phyloP scores from a whole-genome alignment of 2,888 invertebrate genomes.

The Philereme transversata region DNA sequence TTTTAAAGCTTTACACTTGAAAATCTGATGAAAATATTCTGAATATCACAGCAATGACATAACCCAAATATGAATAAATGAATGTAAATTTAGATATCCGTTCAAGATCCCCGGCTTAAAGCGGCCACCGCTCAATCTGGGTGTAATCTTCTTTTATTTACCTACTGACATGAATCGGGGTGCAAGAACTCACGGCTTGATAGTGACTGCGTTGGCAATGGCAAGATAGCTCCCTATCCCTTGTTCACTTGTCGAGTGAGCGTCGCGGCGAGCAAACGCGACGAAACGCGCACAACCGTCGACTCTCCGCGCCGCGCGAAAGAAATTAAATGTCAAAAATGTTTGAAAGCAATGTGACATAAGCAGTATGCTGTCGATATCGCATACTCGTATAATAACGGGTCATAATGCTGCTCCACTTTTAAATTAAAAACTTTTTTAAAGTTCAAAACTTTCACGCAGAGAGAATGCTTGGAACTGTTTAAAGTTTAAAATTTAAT shows the following conservation, averaged over 20 bases:
- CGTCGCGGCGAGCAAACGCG: conserved; percentile 58
- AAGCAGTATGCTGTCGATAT: conserved; percentile 5
- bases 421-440: conserved; percentile 34
- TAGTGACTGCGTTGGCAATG: conserved; percentile 45
- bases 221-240: conserved; percentile 53
- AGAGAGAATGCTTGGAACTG: conserved; percentile 32
- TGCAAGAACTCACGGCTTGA: conserved; percentile 52
- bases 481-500: conserved; percentile 33
- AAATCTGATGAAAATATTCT: conserved; percentile 20
- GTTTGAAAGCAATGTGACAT: conserved; percentile 57
- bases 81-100: conserved; percentile 38
- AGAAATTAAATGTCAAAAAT: conserved; percentile 49
- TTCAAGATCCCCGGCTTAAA: conserved; percentile 39
- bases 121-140: conserved; percentile 48
- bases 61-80: conserved; percentile 41
- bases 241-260: conserved; percentile 60
- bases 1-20: neutral
- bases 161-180: conserved; percentile 47
- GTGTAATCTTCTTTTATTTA: conserved; percentile 60
- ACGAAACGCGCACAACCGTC: conserved; percentile 39
- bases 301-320: conserved; percentile 40
- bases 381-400: conserved; percentile 9
- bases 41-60: conserved; percentile 38
- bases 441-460: conserved; percentile 31
- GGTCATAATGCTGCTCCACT: conserved; percentile 35